A percentile compares a stretch with the other conserved stretches of the same genome.
These are phyloP conservation scores for Entosphenus tridentatus DNA, from an alignment of 2,113 vertebrate genomes.

Conservation along the genomic window DNA sequence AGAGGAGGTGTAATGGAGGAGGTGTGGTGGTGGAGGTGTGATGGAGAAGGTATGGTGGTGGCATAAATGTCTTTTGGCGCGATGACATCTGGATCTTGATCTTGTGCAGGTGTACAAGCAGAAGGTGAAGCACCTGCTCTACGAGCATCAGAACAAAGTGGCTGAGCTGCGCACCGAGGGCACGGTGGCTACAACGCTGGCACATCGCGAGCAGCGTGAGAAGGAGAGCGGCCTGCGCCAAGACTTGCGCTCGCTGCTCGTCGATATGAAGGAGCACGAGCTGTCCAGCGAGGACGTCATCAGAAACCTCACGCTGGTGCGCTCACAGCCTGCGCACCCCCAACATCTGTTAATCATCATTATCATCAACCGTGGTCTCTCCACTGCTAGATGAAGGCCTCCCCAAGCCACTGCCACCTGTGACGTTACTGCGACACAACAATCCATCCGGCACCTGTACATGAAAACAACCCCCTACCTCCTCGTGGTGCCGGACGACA, in stretches of 20 bases:
- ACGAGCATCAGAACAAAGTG: conserved; percentile 60
- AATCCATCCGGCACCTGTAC: too few relatives aligned
- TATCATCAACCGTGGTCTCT: too few relatives aligned
- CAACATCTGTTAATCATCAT: too few relatives aligned
- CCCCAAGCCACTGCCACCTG: too few relatives aligned
- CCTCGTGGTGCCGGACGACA: too few relatives aligned
- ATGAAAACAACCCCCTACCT: too few relatives aligned
- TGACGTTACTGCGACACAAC: too few relatives aligned
- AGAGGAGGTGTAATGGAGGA: too few relatives aligned
- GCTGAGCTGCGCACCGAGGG: conserved; percentile 35
- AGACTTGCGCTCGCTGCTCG: conserved; percentile 22
- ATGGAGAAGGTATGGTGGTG: too few relatives aligned
- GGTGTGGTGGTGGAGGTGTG: too few relatives aligned
- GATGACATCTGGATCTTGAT: background rate
- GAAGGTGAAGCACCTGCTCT: conserved; percentile 74
- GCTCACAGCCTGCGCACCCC: background rate
- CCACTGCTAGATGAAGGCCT: too few relatives aligned
- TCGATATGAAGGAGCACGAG: conserved; percentile 37
- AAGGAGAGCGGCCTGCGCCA: conserved; percentile 29
- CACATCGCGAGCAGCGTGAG: conserved; percentile 32
- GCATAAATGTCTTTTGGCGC: too few relatives aligned
- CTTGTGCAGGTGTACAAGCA: conserved; percentile 48
- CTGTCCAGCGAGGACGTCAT: conserved; percentile 27
- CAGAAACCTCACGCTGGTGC: conserved; percentile 42
- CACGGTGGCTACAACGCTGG: conserved; percentile 19